A percentile compares a stretch with the other conserved stretches of the same genome.
phyloP scores from a whole-genome alignment of 2,888 invertebrate species.

The Phrixothrix hirtus region DNA sequence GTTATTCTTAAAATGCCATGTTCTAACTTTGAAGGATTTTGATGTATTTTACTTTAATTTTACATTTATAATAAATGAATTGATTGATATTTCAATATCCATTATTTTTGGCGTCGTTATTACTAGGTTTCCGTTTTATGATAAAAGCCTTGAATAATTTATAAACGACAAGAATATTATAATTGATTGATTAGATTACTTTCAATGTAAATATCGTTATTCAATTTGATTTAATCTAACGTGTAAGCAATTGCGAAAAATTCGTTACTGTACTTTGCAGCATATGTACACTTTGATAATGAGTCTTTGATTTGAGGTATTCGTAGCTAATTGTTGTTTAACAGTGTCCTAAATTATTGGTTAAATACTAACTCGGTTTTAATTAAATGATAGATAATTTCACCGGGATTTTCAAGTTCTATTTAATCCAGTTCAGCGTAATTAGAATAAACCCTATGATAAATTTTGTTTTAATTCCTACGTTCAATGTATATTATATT shows the following conservation, averaged over 20 bases:
- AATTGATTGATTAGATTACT: neutral
- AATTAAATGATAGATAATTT: slow-evolving; percentile 27
- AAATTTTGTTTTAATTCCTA: neutral
- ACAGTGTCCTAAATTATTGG: slow-evolving; percentile 29
- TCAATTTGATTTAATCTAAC: neutral
- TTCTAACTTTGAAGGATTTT: too few relatives aligned
- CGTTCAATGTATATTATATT: too few relatives aligned
- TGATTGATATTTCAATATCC: neutral
- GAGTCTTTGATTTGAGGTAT: slow-evolving; percentile 22
- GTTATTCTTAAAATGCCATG: too few relatives aligned
- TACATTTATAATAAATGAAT: neutral
- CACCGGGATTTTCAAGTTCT: slow-evolving; percentile 2
- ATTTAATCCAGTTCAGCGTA: neutral
- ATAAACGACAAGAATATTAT: neutral
- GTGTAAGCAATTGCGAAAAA: too few relatives aligned
- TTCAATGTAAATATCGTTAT: neutral
- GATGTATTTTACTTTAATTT: neutral
- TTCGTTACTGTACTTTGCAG: too few relatives aligned
- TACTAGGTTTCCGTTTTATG: neutral
- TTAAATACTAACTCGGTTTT: slow-evolving; percentile 27
- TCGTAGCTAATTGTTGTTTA: slow-evolving; percentile 27
- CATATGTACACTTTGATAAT: slow-evolving; percentile 11
- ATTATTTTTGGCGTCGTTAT: neutral
- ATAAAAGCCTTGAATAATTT: neutral
- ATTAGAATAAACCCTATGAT: neutral